Evolutionary conservation across 1,140 invertebrate species (phyloP).

Genomic region (Drosophila varians): DNA sequence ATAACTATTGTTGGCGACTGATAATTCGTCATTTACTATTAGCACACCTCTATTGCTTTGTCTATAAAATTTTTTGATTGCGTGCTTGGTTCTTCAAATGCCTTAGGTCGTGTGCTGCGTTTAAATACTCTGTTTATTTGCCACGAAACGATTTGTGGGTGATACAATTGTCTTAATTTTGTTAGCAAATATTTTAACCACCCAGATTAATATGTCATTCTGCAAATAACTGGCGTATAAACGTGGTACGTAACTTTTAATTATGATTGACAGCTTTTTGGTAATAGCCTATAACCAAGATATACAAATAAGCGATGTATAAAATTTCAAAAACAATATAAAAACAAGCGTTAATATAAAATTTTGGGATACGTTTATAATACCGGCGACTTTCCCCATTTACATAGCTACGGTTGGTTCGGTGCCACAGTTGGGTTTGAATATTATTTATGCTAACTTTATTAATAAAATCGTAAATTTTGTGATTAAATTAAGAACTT

Average conservation of each 20-base stretch:
- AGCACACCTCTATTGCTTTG: constrained; percentile 15
- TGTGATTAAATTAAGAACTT: constrained; percentile 55
- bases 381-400: constrained; percentile 15
- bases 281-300: constrained; percentile 23
- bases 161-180: constrained; percentile 1
- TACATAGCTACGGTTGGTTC: constrained; percentile 10
- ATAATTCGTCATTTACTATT: constrained; percentile 41
- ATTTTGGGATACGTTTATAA: constrained; percentile 27
- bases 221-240: constrained; percentile 24
- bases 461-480: constrained; percentile 66
- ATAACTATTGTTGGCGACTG: constrained; percentile 44
- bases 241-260: constrained; percentile 18
- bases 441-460: constrained; percentile 45
- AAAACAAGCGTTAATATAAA: constrained; percentile 8
- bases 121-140: constrained; percentile 22
- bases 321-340: constrained; percentile 20
- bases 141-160: constrained; percentile 1
- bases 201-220: neutral
- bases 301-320: constrained; percentile 15
- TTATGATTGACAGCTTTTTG: constrained; percentile 25
- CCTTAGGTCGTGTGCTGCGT: constrained; percentile 11
- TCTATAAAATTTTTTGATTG: neutral
- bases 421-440: constrained; percentile 12
- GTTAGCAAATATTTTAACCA: constrained; percentile 9
- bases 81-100: constrained; percentile 13